These are phyloP conservation scores for Gonatopus flavifemur DNA, from an alignment of 1,140 invertebrate genomes.

Conservation along the genomic window DNA sequence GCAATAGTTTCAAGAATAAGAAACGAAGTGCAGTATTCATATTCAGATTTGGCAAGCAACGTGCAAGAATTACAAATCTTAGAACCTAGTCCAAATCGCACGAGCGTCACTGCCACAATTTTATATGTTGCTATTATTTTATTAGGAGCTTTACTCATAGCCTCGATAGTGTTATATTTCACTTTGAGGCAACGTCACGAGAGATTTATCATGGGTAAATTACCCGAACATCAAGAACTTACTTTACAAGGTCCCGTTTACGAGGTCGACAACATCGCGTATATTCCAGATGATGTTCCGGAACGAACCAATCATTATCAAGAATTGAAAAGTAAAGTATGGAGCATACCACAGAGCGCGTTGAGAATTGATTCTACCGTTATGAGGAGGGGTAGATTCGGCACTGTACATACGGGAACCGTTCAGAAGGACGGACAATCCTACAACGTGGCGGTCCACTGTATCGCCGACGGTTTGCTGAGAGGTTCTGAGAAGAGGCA, in stretches of 20 bases:
- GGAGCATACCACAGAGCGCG: constrained; percentile 71
- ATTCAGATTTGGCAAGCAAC: constrained; percentile 63
- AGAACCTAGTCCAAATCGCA: constrained; percentile 25
- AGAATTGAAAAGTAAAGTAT: constrained; percentile 71
- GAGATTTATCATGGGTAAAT: constrained; percentile 53
- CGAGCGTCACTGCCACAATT: constrained; percentile 49
- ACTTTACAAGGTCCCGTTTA: constrained; percentile 68
- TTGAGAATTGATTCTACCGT: constrained; percentile 68
- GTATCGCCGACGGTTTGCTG: constrained; percentile 64
- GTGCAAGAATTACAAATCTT: constrained; percentile 34
- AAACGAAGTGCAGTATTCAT: constrained; percentile 65
- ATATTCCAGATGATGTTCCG: constrained; percentile 71
- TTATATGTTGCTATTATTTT: constrained; percentile 66
- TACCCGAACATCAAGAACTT: constrained; percentile 67
- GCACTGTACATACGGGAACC: constrained; percentile 69
- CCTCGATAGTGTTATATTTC: constrained; percentile 64
- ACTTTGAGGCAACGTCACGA: constrained; percentile 61
- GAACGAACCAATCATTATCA: constrained; percentile 71
- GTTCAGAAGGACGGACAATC: constrained; percentile 61
- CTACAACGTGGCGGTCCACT: constrained; percentile 50
- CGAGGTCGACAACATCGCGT: constrained; percentile 63
- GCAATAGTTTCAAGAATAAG: constrained; percentile 71
- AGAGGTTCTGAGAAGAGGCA: constrained; percentile 63
- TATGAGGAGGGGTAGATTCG: constrained; percentile 75
- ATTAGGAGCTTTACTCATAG: constrained; percentile 61